Conservation (phyloP, 2,888 invertebrate species). For the Caenorhabditis sp. region DNA sequence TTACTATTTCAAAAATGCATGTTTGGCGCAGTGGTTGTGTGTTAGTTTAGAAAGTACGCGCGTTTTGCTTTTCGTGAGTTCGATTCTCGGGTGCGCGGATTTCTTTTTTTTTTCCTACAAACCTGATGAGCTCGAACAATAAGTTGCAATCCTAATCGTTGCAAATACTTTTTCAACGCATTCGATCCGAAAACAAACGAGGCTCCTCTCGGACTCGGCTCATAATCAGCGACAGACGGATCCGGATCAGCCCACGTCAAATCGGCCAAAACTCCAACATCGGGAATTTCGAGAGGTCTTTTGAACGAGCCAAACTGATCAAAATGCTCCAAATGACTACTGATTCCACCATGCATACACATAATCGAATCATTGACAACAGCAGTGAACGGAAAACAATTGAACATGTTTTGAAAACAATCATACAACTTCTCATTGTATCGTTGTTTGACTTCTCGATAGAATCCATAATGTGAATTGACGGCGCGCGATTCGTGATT, state of each 20-base stretch:
- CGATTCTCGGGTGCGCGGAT: no score
- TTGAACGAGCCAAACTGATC: conserved; percentile 74
- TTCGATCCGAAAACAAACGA: conserved; percentile 60
- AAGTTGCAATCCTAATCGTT: conserved; percentile 54
- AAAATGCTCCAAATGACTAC: conserved; percentile 54
- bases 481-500: conserved; percentile 94
- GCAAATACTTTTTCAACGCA: conserved; percentile 53
- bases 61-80: no score
- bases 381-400: conserved; percentile 96
- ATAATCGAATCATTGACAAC: conserved; percentile 85
- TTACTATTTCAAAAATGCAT: conserved; percentile 5
- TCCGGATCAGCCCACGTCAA: conserved; percentile 71
- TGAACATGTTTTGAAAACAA: conserved; percentile 76
- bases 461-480: conserved; percentile 65
- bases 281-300: conserved; percentile 76
- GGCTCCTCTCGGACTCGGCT: conserved; percentile 53
- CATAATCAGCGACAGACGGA: conserved; percentile 43
- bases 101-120: no score
- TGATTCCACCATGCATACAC: conserved; percentile 80
- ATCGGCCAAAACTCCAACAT: conserved; percentile 74
- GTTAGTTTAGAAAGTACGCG: no score
- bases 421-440: conserved; percentile 16
- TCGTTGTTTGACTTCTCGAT: conserved; percentile 79
- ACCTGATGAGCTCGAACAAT: conserved; percentile 65
- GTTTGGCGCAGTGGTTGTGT: no score